Conservation (phyloP, 2,113 vertebrate genomes). For the Phrynocephalus versicolor region DNA sequence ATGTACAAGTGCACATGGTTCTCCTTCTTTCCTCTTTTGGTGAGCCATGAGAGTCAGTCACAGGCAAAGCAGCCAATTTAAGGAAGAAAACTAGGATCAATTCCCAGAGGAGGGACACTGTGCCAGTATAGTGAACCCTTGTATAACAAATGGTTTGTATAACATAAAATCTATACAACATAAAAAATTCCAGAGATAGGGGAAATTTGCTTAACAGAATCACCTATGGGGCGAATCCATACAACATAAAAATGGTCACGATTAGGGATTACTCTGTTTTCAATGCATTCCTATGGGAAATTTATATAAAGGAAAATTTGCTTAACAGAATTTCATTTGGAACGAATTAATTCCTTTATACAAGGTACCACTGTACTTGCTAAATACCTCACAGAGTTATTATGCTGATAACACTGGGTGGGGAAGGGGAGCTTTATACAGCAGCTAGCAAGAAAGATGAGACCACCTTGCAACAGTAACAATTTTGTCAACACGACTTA, state of each 20-base stretch:
- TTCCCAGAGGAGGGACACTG: neutral
- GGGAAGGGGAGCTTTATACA: neutral
- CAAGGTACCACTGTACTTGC: no score
- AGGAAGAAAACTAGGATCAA: neutral
- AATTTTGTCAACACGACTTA: neutral
- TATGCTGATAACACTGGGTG: neutral
- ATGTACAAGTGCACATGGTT: neutral
- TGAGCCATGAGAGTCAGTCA: neutral
- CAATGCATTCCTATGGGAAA: no score
- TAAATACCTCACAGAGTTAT: neutral
- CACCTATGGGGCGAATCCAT: no score
- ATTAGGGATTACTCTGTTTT: no score
- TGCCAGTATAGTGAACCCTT: no score
- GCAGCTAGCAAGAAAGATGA: neutral
- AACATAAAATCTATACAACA: no score
- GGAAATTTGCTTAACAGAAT: neutral
- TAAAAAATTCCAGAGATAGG: no score
- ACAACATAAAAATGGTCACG: no score
- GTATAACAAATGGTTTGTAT: no score
- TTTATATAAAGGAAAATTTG: no score
- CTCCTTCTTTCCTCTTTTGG: neutral
- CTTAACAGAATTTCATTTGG: no score
- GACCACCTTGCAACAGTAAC: neutral
- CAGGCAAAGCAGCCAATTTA: neutral
- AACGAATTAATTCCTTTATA: no score